Conservation (phyloP, 2,888 invertebrate genomes). For the Julus scandinavius region DNA sequence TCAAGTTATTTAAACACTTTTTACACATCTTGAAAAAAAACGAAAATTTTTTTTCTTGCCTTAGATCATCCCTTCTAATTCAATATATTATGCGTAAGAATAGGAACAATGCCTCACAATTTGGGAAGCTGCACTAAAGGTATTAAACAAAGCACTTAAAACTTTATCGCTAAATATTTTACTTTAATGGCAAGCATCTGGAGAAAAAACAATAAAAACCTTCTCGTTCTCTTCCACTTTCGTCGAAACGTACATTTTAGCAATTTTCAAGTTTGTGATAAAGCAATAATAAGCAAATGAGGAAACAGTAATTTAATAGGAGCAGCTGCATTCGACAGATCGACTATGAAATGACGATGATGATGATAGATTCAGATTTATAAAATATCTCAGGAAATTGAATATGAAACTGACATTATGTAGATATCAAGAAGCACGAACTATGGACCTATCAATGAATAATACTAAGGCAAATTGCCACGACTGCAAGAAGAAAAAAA, state of each 20-base stretch:
- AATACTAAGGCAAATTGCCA: constrained; percentile 15
- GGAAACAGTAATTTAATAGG: constrained; percentile 42
- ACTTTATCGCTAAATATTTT: constrained; percentile 5
- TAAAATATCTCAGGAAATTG: constrained; percentile 26
- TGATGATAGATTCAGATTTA: constrained; percentile 39
- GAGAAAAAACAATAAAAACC: constrained; percentile 12
- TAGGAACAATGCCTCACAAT: too few species aligned
- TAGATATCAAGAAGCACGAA: not conserved
- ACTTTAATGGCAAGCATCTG: constrained; percentile 8
- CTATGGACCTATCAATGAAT: not conserved
- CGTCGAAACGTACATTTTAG: not conserved
- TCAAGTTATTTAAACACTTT: too few species aligned
- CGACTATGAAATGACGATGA: not conserved
- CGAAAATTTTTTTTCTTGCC: too few species aligned
- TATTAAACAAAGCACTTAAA: not conserved
- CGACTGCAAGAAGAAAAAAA: constrained; percentile 10
- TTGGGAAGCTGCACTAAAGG: not conserved
- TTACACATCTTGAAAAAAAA: too few species aligned
- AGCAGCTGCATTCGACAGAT: not conserved
- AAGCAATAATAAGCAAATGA: constrained; percentile 35
- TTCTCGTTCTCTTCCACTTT: not conserved
- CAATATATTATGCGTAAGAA: too few species aligned
- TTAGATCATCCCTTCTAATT: too few species aligned
- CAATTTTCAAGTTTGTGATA: constrained; percentile 35
- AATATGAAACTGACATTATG: not conserved